These are phyloP conservation scores for Eucidaris tribuloides DNA, from an alignment of 35 echinoderm and acorn worm genomes.

Conservation along the genomic window DNA sequence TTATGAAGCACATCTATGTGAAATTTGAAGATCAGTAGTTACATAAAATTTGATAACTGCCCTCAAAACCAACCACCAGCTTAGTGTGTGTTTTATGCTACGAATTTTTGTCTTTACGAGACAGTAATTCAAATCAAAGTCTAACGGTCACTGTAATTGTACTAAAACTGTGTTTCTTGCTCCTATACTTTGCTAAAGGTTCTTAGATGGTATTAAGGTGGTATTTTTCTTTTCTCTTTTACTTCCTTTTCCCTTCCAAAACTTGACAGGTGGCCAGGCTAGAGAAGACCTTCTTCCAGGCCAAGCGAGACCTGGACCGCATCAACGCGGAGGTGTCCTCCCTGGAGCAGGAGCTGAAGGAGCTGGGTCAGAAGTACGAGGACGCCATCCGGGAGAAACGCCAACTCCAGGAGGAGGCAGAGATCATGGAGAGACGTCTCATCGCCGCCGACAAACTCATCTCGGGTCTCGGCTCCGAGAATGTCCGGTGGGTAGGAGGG, in stretches of 20 bases:
- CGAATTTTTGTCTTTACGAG: too few relatives aligned
- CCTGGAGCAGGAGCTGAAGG: slow-evolving; percentile 72
- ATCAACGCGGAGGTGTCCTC: slow-evolving; percentile 88
- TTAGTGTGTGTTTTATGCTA: too few relatives aligned
- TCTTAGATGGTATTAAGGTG: too few relatives aligned
- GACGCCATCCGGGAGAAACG: slow-evolving; percentile 91
- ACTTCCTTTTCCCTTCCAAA: too few relatives aligned
- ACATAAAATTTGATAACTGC: too few relatives aligned
- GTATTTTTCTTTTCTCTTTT: background rate
- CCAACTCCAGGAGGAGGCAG: slow-evolving; percentile 87
- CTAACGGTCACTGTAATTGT: too few relatives aligned
- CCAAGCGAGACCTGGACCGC: slow-evolving; percentile 93
- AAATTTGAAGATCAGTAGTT: too few relatives aligned
- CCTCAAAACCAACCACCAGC: too few relatives aligned
- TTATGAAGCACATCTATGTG: too few relatives aligned
- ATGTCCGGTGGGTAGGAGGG: slow-evolving; percentile 85
- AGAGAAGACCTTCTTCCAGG: slow-evolving; percentile 95
- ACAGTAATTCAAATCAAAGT: too few relatives aligned
- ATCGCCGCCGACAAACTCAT: slow-evolving; percentile 98
- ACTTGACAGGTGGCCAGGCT: slow-evolving; percentile 95
- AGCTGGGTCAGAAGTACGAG: slow-evolving; percentile 82
- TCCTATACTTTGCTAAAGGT: too few relatives aligned
- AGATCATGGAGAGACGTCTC: slow-evolving; percentile 97
- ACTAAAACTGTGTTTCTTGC: too few relatives aligned
- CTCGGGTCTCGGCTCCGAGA: slow-evolving; percentile 96